phyloP scores from a whole-genome alignment of 2,888 invertebrate genomes.

The Drosophila vallismaia region DNA sequence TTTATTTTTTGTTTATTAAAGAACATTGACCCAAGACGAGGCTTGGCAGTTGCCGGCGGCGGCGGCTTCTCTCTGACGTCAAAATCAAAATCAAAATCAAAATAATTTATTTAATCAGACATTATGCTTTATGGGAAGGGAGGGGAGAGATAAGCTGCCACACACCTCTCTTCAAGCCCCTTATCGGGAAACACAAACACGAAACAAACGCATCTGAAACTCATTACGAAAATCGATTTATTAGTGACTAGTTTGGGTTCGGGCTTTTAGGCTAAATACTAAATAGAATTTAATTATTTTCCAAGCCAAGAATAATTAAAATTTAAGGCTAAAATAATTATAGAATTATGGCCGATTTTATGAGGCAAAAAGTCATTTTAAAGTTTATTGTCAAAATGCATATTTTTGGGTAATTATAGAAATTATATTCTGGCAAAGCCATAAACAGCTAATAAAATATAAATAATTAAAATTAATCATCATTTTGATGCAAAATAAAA shows the following conservation, averaged over 20 bases:
- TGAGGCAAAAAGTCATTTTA: slow-evolving; percentile 10
- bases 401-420: no score
- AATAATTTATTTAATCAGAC: slow-evolving; percentile 73
- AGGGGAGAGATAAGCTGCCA: slow-evolving; percentile 39
- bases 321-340: slow-evolving; percentile 41
- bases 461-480: neutral
- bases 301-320: slow-evolving; percentile 37
- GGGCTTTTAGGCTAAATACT: slow-evolving; percentile 37
- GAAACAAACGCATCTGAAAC: slow-evolving; percentile 33
- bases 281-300: slow-evolving; percentile 43
- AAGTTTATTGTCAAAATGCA: slow-evolving; percentile 7
- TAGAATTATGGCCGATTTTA: slow-evolving; percentile 25
- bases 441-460: neutral
- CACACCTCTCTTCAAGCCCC: slow-evolving; percentile 4
- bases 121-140: slow-evolving; percentile 50
- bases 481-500: neutral
- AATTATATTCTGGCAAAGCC: no score
- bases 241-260: slow-evolving; percentile 22
- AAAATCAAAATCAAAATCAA: slow-evolving; percentile 11
- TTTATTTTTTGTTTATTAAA: slow-evolving; percentile 57
- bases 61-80: slow-evolving; percentile 27
- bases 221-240: slow-evolving; percentile 34
- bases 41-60: no score
- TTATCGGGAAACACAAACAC: slow-evolving; percentile 11
- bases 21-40: slow-evolving; percentile 72